Percentiles rank a stretch among this genome's conserved stretches.
These are phyloP conservation scores for Holocentrus rufus DNA, from an alignment of 2,797 vertebrate genomes.

Conservation along the genomic window DNA sequence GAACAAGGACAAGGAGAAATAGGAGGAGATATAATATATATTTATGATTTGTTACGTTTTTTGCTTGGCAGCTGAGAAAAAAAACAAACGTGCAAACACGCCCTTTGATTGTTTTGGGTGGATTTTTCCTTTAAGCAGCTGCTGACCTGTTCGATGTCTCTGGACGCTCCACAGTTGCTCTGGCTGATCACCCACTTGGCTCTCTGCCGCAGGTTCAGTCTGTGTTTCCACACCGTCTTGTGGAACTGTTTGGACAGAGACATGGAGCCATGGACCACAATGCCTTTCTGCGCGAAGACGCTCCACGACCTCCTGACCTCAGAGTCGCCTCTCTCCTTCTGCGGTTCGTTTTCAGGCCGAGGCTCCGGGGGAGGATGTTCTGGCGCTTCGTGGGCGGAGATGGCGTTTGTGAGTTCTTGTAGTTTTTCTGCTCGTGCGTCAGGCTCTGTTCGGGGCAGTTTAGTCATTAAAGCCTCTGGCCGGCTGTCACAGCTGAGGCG, in stretches of 20 bases:
- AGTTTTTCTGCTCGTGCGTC: background rate
- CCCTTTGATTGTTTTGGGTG: too few species aligned
- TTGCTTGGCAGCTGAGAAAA: too few species aligned
- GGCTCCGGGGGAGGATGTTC: rapidly evolving
- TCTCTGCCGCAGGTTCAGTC: slow-evolving; percentile 86
- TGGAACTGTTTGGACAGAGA: slow-evolving; percentile 83
- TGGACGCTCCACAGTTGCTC: slow-evolving; percentile 75
- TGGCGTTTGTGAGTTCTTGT: background rate
- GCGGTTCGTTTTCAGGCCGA: background rate
- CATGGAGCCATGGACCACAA: slow-evolving; percentile 60
- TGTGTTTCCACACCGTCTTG: slow-evolving; percentile 77
- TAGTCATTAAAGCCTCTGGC: background rate
- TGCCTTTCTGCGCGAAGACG: slow-evolving; percentile 71
- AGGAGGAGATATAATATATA: background rate
- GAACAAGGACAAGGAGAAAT: background rate
- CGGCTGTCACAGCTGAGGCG: background rate
- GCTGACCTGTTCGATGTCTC: slow-evolving; percentile 83
- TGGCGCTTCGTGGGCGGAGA: slow-evolving; percentile 10
- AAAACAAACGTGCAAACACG: too few species aligned
- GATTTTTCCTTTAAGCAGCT: background rate
- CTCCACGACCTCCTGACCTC: slow-evolving; percentile 87
- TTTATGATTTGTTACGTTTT: too few species aligned
- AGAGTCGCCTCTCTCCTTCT: background rate
- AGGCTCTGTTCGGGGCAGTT: background rate
- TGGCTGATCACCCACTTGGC: slow-evolving; percentile 88